A percentile compares a stretch with the other conserved stretches of the same genome.
These are phyloP conservation scores for Prosopocoilus inquinatus DNA, from an alignment of 2,888 invertebrate species.

Conservation along the genomic window DNA sequence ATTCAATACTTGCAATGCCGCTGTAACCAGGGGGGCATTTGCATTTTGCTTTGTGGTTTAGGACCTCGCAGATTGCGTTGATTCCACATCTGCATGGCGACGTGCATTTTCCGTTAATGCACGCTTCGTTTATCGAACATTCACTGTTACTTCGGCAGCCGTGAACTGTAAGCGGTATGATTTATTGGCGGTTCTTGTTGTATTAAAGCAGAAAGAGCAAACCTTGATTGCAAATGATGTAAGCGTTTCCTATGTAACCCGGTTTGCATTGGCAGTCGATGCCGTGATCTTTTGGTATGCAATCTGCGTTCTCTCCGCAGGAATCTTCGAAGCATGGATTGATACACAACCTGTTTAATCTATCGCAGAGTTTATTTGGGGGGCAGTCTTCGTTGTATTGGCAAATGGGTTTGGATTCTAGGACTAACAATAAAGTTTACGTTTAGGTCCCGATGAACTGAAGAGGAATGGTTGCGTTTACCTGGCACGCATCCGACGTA, in stretches of 20 bases:
- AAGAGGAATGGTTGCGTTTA: conserved; percentile 44
- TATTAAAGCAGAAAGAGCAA: conserved; percentile 13
- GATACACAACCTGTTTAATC: conserved; percentile 79
- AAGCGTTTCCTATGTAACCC: conserved; percentile 76
- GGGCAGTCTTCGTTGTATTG: conserved; percentile 91
- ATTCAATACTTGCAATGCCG: conserved; percentile 72
- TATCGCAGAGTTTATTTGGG: conserved; percentile 80
- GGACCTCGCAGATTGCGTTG: conserved; percentile 78
- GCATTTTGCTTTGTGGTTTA: conserved; percentile 76
- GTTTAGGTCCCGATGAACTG: conserved; percentile 19
- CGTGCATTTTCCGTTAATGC: conserved; percentile 71
- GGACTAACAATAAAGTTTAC: conserved; percentile 22
- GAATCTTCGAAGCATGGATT: conserved; percentile 78
- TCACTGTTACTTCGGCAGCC: conserved; percentile 72
- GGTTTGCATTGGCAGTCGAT: conserved; percentile 72
- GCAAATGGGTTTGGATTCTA: conserved; percentile 60
- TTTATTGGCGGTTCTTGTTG: neutral
- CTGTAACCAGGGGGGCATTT: conserved; percentile 79
- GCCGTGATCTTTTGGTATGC: conserved; percentile 72
- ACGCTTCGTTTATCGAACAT: conserved; percentile 72
- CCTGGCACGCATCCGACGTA: conserved; percentile 78
- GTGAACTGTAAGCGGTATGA: conserved; percentile 52
- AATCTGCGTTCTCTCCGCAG: conserved; percentile 80
- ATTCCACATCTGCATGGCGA: conserved; percentile 78
- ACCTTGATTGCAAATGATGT: conserved; percentile 68